Base-by-base conservation (phyloP, 2,888 invertebrate genomes). In the Lasioglossum figueresi region DNA sequence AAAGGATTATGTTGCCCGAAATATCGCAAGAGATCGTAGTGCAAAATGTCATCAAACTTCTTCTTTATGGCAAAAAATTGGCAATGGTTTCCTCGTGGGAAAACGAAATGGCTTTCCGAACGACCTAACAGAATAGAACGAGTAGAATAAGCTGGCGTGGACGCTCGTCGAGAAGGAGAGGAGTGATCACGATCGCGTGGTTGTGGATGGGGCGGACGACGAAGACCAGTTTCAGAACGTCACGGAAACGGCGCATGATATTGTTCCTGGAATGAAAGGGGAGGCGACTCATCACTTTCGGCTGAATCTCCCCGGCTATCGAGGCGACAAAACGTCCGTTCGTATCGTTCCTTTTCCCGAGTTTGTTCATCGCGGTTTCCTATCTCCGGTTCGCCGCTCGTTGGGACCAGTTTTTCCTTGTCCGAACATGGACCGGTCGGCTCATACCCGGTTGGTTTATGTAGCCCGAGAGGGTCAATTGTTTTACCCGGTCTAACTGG, bases 351-450 rank as follows among this genome's bases (percentile, higher is more conserved):
- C 82, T 87, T 87, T 83, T 77, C 84, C 76, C 76, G 66, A 72
- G 83, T 81, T 83, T 82, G 81, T 80, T 79, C 89, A 81, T 85
- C 85, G 84, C 78, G 74, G 83, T 86, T 56, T 89, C 83, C 84
- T 76, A 84, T 84, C 86, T 77, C 77, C 80, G 68, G 83, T 79
- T 83, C 86, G 56, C 71, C 45, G 63, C 81, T 80, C 43, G 84
- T 56, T 76, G 85, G 83, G 83, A 90, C 90, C 89, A 90, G 89
- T 90, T 90, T 90, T 90, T 90, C 90, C 90, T 79, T 86, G 81
- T 86, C 85, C 85, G 83, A 86, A 88, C 83, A 85, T 90, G 88
- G 90, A 88, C 90, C 83, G 90, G 88, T 90, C 88, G 85, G 79
- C 87, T 86, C 79, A 74, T 80, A 59, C 84, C 71, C 79, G 56